phyloP scores from a whole-genome alignment of 1,140 invertebrate genomes.

The Macrocentrus cingulum region DNA sequence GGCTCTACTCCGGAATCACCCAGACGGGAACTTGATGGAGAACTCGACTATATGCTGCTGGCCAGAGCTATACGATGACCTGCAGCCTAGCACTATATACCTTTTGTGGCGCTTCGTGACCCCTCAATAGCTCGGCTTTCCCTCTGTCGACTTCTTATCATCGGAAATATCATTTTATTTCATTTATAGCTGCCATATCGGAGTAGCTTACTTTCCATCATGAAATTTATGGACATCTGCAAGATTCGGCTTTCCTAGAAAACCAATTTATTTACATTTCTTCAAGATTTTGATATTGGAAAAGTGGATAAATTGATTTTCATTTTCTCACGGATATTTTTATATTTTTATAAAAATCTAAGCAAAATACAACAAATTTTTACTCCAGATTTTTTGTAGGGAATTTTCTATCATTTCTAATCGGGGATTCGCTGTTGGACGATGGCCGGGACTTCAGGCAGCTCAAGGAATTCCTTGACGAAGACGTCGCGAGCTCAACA shows the following conservation, averaged over 20 bases:
- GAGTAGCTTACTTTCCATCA: slow-evolving; percentile 20
- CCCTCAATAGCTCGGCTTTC: slow-evolving; percentile 53
- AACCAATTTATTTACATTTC: no score
- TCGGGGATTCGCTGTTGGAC: no score
- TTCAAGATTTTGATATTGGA: no score
- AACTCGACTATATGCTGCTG: slow-evolving; percentile 34
- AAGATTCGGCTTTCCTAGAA: neutral
- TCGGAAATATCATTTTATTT: slow-evolving; percentile 59
- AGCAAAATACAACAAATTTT: no score
- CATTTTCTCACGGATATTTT: no score
- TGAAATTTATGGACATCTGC: neutral
- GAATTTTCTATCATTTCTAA: no score
- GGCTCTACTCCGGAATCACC: slow-evolving; percentile 50
- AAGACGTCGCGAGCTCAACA: no score
- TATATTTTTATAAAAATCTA: no score
- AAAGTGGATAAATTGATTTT: no score
- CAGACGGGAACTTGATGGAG: slow-evolving; percentile 50
- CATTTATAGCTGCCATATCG: slow-evolving; percentile 53
- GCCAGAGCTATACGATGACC: neutral
- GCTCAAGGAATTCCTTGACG: no score
- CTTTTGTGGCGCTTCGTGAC: slow-evolving; percentile 37
- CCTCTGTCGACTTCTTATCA: slow-evolving; percentile 49
- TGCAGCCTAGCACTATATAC: slow-evolving; percentile 2
- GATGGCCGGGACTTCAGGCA: no score
- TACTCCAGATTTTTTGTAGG: no score